phyloP scores from a whole-genome alignment of 1,140 invertebrate species.

The Papilio helenus region DNA sequence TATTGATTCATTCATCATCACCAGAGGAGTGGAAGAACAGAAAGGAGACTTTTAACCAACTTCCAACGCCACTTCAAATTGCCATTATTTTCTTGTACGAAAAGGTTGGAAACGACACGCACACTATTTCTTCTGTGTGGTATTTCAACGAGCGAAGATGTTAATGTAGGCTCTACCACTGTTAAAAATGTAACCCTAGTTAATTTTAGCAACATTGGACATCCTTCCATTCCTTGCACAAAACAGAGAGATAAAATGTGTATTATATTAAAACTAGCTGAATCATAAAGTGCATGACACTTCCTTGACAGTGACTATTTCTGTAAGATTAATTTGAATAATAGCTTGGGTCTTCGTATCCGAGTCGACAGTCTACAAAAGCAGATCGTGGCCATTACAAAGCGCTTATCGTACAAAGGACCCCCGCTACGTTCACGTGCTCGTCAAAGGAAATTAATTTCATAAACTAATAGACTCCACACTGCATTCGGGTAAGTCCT shows the following conservation, averaged over 20 bases:
- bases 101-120: too few species aligned
- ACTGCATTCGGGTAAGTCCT: not conserved
- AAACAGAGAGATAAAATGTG: not conserved
- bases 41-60: too few species aligned
- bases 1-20: too few species aligned
- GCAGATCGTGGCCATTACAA: constrained; percentile 33
- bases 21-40: too few species aligned
- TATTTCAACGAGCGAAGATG: too few species aligned
- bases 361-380: constrained; percentile 18
- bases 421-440: constrained; percentile 1
- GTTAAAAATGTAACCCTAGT: too few species aligned
- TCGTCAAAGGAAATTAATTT: constrained; percentile 37
- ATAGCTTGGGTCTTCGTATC: constrained; percentile 21
- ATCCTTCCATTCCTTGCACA: not conserved
- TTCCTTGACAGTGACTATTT: constrained; percentile 21
- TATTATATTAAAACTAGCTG: constrained; percentile 5
- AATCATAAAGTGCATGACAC: constrained; percentile 19
- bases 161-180: too few species aligned
- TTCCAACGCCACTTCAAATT: too few species aligned
- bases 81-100: too few species aligned
- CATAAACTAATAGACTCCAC: constrained; percentile 28
- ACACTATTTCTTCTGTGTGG: too few species aligned
- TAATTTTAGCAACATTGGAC: not conserved
- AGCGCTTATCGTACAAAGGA: constrained; percentile 35
- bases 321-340: constrained; percentile 30